Evolutionary conservation across 1,140 invertebrate species (phyloP).

Genomic region (Liolophura sinensis): DNA sequence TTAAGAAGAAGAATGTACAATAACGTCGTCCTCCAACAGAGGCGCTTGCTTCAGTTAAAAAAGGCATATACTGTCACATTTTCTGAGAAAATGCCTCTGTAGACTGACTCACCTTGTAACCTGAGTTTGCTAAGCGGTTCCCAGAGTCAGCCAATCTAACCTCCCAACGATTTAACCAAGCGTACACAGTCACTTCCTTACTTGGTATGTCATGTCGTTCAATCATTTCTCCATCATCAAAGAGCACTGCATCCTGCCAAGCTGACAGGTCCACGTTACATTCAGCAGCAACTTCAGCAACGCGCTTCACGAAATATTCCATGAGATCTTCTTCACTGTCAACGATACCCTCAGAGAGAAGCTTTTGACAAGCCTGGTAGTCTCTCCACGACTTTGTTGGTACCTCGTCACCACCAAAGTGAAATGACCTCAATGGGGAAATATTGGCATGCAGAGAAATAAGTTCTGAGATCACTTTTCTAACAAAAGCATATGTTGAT

Average conservation of each 20-base stretch:
- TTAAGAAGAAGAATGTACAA: too few species aligned
- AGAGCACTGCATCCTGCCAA: conserved; percentile 49
- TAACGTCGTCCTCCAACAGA: too few species aligned
- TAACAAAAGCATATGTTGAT: conserved; percentile 47
- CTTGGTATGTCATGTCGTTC: conserved; percentile 21
- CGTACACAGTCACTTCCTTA: conserved; percentile 20
- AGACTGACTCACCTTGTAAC: conserved; percentile 49
- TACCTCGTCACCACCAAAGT: conserved; percentile 56
- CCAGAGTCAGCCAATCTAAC: conserved; percentile 43
- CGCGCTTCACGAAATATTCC: conserved; percentile 29
- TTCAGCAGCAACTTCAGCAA: conserved; percentile 30
- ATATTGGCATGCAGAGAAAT: conserved; percentile 41
- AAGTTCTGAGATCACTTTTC: conserved; percentile 42
- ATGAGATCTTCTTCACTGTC: conserved; percentile 34
- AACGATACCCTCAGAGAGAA: conserved; percentile 12
- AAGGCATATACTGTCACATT: too few species aligned
- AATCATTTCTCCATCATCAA: conserved; percentile 16
- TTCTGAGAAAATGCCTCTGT: too few species aligned
- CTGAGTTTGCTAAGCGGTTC: conserved; percentile 49
- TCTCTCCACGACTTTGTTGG: conserved; percentile 42
- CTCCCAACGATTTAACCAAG: conserved; percentile 55
- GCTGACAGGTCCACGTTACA: conserved; percentile 36
- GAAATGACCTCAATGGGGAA: conserved; percentile 40
- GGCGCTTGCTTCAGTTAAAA: too few species aligned
- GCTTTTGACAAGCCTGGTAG: conserved; percentile 39